Evolutionary conservation across 2,797 vertebrate genomes (phyloP), one percentile per base, ranked within the genome.

Genomic region (Labroides dimidiatus): DNA sequence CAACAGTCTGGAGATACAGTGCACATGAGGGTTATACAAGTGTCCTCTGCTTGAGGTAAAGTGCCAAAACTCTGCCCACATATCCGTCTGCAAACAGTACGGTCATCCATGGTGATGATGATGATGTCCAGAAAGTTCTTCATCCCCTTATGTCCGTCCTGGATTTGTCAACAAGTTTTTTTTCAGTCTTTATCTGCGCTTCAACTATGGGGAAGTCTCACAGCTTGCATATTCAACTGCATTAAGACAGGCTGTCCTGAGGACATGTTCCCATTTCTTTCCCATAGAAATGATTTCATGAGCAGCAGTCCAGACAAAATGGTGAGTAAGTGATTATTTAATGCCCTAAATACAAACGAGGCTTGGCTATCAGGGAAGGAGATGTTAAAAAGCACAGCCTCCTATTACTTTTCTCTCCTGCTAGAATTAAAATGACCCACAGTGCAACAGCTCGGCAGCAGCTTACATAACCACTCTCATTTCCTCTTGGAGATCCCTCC

Each of bases 1-100:
- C 74, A 75, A 72, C 68, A 76, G 78, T 72, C 65, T 57, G 70
- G 15, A 44, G 57, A 42, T 20, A 43, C 63, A 78, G 70, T 51
- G 47, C 80, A 81, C 47, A 60, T 67, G 48, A 75, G 72, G 65
- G 76, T 82, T 82, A 77, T 42, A 62, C 6, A 0, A 47, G 47
- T 44, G 72, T 82, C 73, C 78, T 86, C 74, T 62, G 57, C 63
- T 84, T 17, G 55, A 75, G 63, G 55, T 78, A 56, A 83, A 81
- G 78, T 72, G 72, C 73, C 74, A 80, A 41, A 15, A 73, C 55
- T 72, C 39, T 11, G 15, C 37, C 62, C 45, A 1, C 21, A 24
- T 33, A 21, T 50, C 51, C 17, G 50, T 39, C 60, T 45, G 68
- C 61, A 36, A 67, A 37, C 55, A 33, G 48, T 42, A 24, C n/a